Base-by-base conservation (phyloP, 2,113 vertebrate species). In the Aplodontia rufa region DNA sequence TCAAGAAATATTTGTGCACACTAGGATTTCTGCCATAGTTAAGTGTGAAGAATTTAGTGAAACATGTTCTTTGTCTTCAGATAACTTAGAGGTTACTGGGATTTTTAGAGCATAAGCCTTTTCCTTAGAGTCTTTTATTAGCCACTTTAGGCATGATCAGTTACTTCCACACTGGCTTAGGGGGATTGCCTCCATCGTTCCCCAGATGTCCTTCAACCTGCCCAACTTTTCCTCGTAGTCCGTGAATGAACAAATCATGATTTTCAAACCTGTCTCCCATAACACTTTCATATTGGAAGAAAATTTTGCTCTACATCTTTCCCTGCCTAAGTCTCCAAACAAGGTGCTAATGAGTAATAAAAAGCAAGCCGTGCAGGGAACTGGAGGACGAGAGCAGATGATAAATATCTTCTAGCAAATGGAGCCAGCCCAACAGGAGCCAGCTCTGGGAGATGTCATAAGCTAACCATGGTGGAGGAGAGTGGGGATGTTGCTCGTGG, bases 301-400 rank as follows among this genome's bases (percentile, higher is more conserved):
- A 49, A 94, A 69, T 79, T 91, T 91, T 82, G 35, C 45, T 96
- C 12, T 71, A 37, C 5, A 79, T 71, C 53, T 20, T 92, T 90
- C 76, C 64, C 42, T 62, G 37, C 30, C 40, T 79, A 86, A 88
- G 60, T 66, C 76, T 97, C 92, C 62, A 72, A 93, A 92, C 72
- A 76, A 95, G 60, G 92, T 92, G 87, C 90, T 97, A 96, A 96
- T 92, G 89, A 97, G 78, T 68, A 96, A 87, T 58, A 81, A 87
- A 88, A 95, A 3, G 35, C 45, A 94, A 75, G 45, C 9, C 0
- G 42, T 32, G 22, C n/a, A 17, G 87, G 30, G 74, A 88, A 53
- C 60, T 5, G 10, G 8, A 88, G 86, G 81, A 66, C 85, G 45
- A 42, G 49, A 83, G 62, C 47, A 92, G 72, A 82, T 28, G 78